Conservation (phyloP, 1,140 invertebrate species). For the Adelges cooleyi region DNA sequence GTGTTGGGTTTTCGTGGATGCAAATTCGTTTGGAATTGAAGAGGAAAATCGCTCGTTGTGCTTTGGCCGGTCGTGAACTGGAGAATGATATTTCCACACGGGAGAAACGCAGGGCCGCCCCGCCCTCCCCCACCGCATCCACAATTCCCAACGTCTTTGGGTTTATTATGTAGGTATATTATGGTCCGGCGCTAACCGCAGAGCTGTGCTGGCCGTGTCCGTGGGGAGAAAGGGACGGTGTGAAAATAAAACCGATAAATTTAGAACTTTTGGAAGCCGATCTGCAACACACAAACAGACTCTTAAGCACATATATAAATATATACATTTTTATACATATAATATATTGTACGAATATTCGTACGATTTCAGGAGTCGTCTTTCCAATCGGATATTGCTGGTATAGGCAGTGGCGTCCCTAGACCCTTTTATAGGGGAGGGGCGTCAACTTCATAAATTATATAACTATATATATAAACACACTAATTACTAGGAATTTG, state of each 20-base stretch:
- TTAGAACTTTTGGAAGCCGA: slow-evolving; percentile 28
- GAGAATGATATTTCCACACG: neutral
- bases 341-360: no score
- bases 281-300: neutral
- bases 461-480: no score
- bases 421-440: no score
- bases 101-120: neutral
- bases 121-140: neutral
- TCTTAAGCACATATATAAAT: no score
- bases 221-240: slow-evolving; percentile 14
- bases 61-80: slow-evolving; percentile 8
- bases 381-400: no score
- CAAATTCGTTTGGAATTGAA: neutral
- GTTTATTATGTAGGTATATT: no score
- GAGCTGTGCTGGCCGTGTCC: neutral
- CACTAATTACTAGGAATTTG: no score
- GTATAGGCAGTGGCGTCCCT: no score
- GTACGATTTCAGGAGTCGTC: no score
- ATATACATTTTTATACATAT: no score
- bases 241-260: slow-evolving; percentile 29
- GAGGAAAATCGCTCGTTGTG: neutral
- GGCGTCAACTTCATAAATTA: no score
- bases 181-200: neutral
- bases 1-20: no score
- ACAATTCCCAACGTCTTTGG: neutral